Evolutionary conservation across 2,797 vertebrate species (phyloP).

Genomic region (Poecile montanus): DNA sequence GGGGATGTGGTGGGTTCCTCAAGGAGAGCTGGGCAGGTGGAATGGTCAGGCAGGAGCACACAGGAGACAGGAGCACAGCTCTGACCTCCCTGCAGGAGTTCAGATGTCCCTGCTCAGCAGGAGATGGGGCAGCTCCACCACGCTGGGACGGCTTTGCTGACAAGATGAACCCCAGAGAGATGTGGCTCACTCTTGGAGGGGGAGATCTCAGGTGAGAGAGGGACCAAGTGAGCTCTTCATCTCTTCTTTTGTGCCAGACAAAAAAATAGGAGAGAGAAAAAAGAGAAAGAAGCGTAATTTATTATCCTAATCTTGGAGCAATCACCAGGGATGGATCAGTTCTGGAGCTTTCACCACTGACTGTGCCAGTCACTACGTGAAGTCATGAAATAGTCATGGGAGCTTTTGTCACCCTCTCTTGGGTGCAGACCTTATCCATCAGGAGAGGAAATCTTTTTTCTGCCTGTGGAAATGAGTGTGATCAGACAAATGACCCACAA

Average conservation of each 20-base stretch:
- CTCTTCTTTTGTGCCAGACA: background rate
- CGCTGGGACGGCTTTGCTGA: background rate
- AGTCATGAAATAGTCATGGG: background rate
- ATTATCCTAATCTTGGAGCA: background rate
- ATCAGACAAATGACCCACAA: background rate
- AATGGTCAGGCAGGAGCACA: background rate
- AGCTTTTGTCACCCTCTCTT: background rate
- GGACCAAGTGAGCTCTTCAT: background rate
- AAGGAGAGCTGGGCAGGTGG: background rate
- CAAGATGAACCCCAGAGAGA: background rate
- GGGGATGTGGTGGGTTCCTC: background rate
- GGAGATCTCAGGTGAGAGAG: background rate
- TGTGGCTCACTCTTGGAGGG: rapidly evolving
- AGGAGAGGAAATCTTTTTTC: background rate
- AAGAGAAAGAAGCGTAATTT: background rate
- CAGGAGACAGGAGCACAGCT: background rate
- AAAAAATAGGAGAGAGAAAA: background rate
- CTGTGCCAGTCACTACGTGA: background rate
- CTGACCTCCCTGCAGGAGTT: background rate
- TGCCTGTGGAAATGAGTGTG: background rate
- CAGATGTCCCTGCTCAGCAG: no score
- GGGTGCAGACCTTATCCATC: background rate
- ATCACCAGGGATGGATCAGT: background rate
- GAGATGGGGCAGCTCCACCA: background rate
- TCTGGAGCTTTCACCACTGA: background rate